phyloP scores from a whole-genome alignment of 2,113 vertebrate species.

The Apodemus sylvaticus region DNA sequence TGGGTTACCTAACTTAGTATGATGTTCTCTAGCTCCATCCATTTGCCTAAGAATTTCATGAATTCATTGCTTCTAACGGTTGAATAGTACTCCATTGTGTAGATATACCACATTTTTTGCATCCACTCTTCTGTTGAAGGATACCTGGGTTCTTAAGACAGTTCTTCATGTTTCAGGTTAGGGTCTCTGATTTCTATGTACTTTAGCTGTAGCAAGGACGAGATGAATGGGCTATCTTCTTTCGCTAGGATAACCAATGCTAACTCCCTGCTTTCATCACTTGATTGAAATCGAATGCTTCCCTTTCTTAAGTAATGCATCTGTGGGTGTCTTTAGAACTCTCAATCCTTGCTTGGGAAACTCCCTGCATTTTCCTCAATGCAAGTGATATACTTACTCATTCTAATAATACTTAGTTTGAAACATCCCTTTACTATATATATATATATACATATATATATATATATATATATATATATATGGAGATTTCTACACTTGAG shows the following conservation, averaged over 20 bases:
- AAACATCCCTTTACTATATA: background rate
- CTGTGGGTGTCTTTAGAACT: background rate
- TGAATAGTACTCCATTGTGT: too few species aligned
- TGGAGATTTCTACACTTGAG: background rate
- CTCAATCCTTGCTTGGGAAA: background rate
- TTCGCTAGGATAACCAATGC: background rate
- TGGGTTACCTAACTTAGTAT: too few species aligned
- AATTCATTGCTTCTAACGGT: too few species aligned
- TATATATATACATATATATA: too few species aligned
- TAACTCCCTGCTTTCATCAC: background rate
- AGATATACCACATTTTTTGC: too few species aligned
- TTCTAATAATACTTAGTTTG: background rate
- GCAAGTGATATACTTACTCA: background rate
- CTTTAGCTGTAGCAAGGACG: background rate
- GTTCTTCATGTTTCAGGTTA: background rate
- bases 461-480: too few species aligned
- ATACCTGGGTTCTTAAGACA: too few species aligned
- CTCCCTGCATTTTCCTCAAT: background rate
- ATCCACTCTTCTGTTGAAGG: too few species aligned
- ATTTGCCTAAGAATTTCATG: too few species aligned
- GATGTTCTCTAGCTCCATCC: too few species aligned
- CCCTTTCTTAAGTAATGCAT: background rate
- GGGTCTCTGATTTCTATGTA: background rate
- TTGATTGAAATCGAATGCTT: background rate
- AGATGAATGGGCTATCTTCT: background rate